These are phyloP conservation scores for Pleuronectes platessa DNA, from an alignment of 2,113 vertebrate species.

Conservation along the genomic window DNA sequence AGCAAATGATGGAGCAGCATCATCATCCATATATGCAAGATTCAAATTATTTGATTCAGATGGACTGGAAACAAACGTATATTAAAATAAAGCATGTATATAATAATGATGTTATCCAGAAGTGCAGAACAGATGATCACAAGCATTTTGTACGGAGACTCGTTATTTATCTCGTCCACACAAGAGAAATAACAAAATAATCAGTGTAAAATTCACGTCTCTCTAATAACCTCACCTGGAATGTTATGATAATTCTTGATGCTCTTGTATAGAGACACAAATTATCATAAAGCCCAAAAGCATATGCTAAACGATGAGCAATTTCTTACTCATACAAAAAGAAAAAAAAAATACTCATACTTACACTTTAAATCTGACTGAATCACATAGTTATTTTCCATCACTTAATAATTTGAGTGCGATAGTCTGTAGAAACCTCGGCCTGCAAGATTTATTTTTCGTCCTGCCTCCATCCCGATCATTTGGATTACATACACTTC, in stretches of 20 bases:
- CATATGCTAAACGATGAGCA: no score
- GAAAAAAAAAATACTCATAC: no score
- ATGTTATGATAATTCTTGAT: no score
- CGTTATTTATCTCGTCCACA: background rate
- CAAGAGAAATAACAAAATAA: no score
- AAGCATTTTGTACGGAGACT: background rate
- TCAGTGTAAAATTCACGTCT: no score
- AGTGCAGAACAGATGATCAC: background rate
- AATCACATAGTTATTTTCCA: constrained; percentile 4
- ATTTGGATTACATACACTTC: background rate
- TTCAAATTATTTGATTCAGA: background rate
- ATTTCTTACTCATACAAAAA: no score
- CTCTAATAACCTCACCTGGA: no score
- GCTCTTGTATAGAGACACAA: no score
- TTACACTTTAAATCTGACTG: background rate
- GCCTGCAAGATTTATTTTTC: constrained; percentile 1
- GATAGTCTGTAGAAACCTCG: constrained; percentile 12
- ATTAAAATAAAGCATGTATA: no score
- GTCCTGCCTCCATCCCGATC: constrained; percentile 5
- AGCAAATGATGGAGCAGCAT: background rate
- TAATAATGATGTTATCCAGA: background rate
- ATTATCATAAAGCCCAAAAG: no score
- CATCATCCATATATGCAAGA: background rate
- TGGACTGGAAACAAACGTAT: background rate
- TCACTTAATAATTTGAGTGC: background rate